Percentiles rank a stretch among this genome's conserved stretches.
phyloP scores from a whole-genome alignment of 2,797 vertebrate genomes.

The Benthosema pterotum region DNA sequence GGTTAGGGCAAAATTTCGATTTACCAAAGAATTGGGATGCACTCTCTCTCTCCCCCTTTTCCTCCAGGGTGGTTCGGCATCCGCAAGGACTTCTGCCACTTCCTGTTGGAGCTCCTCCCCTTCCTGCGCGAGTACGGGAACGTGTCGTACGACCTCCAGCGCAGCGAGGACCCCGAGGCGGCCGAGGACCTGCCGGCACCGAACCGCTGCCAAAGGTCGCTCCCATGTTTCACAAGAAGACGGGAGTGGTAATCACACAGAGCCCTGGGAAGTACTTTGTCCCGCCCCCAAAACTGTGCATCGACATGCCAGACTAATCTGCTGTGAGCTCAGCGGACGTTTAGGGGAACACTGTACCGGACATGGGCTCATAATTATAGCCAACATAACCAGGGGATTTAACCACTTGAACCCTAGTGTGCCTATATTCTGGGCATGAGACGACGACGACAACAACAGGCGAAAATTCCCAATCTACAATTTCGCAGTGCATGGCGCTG shows the following conservation, averaged over 20 bases:
- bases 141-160: constrained; percentile 94
- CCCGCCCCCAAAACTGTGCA: constrained; percentile 94
- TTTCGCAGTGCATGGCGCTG: no score
- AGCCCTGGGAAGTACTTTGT: constrained; percentile 96
- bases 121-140: constrained; percentile 97
- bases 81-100: constrained; percentile 98
- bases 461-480: no score
- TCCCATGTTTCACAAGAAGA: constrained; percentile 97
- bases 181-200: constrained; percentile 86
- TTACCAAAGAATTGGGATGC: no score
- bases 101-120: constrained; percentile 95
- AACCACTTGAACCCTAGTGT: no score
- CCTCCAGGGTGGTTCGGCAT: constrained; percentile 96
- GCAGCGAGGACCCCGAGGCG: constrained; percentile 91
- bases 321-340: no score
- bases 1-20: no score
- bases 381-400: no score
- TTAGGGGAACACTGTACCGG: no score
- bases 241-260: constrained; percentile 95
- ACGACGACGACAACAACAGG: no score
- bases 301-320: constrained; percentile 94
- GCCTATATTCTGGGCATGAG: no score
- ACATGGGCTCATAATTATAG: no score
- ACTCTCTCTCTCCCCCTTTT: no score
- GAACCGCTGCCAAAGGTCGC: constrained; percentile 94